Evolutionary conservation across 1,140 invertebrate genomes (phyloP), one percentile per base, ranked within the genome.

Genomic region (Agraylea sexmaculata): DNA sequence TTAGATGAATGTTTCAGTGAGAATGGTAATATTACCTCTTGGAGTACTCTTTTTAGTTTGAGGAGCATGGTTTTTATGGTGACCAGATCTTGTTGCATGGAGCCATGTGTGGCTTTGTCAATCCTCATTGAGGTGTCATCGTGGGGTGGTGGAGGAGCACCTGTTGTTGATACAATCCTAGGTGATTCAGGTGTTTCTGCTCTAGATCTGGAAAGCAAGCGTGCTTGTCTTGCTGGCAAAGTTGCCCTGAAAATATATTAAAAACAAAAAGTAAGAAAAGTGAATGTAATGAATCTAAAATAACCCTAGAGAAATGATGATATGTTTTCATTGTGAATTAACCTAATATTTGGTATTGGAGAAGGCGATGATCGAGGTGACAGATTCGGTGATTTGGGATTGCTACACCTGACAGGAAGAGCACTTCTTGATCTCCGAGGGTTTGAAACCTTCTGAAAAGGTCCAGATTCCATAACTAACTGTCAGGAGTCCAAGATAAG

Each of bases 31-130:
- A 49, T 41, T 63, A 79, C 80, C 72, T 83, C 79, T 68, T 83
- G 79, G 60, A 87, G 66, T 47, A 83, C 74, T 51, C 78, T 69
- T 60, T 81, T 81, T 8, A 87, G 69, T 58, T 80, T 77, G 44
- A 83, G 60, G 38, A 85, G 69, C 70, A 83, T 73, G 16, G 81
- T 83, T 66, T 85, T 86, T 43, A 85, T 77, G 46, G 73, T 74
- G 51, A 80, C 78, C 43, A 85, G 74, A 55, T 86, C 83, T 59
- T 84, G 80, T 50, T 74, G 73, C 58, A 83, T 73, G 33, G 74
- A 69, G 37, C 78, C 74, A 41, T 80, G 80, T 19, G 74, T 75
- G 10, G 70, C 70, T 37, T 69, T 59, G 47, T 80, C 76, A 23
- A 80, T 76, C 74, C 37, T 73, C 70, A 11, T 73, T 70, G 51